A percentile compares a stretch with the other conserved stretches of the same genome.
Conservation (phyloP, 2,113 vertebrate species). For the Pterocles gutturalis region DNA sequence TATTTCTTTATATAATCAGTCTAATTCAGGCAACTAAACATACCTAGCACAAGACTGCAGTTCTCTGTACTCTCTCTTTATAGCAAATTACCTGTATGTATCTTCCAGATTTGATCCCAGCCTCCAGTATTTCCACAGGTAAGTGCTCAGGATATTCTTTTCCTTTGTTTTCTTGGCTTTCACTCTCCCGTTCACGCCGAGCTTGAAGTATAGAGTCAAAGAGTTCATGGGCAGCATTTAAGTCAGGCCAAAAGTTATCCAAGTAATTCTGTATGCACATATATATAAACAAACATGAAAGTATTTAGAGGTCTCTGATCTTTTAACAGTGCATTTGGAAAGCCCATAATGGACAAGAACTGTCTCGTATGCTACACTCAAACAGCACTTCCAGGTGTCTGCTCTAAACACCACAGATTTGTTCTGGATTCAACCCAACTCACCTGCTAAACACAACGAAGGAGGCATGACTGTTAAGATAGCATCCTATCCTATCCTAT, state of each 20-base stretch:
- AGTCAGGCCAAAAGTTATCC: constrained; percentile 90
- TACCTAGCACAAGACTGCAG: background rate
- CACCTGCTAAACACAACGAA: background rate
- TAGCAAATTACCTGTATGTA: constrained; percentile 82
- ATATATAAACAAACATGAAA: background rate
- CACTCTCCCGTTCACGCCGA: constrained; percentile 83
- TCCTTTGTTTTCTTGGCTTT: constrained; percentile 80
- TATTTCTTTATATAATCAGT: background rate
- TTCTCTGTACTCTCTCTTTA: background rate
- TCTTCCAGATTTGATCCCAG: constrained; percentile 93
- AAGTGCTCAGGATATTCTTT: constrained; percentile 90
- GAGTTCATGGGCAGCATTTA: constrained; percentile 87
- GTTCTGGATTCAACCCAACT: background rate
- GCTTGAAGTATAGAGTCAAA: constrained; percentile 87
- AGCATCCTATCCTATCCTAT: background rate
- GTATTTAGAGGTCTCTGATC: background rate
- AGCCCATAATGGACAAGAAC: background rate
- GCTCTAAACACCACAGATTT: background rate
- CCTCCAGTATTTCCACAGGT: constrained; percentile 86
- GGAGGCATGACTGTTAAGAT: background rate
- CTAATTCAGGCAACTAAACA: background rate
- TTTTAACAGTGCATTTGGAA: background rate
- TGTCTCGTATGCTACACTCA: background rate
- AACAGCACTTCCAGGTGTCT: background rate
- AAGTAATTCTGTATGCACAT: constrained; percentile 85